phyloP scores from a whole-genome alignment of 2,113 vertebrate genomes.

The Butastur rufipennis region DNA sequence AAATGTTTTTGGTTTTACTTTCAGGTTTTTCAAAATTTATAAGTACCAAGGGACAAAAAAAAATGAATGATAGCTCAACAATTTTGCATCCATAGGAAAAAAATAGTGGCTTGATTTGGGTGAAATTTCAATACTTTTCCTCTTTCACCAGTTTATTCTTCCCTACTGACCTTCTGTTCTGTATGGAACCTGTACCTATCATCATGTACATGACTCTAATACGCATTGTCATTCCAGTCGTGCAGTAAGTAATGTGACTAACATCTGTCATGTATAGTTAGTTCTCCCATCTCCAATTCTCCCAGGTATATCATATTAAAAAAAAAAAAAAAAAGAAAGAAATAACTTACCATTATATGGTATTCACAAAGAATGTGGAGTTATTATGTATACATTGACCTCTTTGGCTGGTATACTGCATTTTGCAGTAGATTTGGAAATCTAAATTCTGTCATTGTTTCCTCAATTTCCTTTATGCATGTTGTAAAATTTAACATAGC shows the following conservation, averaged over 20 bases:
- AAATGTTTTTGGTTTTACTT: background rate
- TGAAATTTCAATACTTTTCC: background rate
- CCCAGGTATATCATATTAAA: background rate
- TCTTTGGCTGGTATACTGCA: background rate
- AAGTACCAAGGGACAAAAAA: background rate
- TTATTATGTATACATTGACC: background rate
- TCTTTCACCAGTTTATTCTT: background rate
- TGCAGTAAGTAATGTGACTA: background rate
- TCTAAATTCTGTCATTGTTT: background rate
- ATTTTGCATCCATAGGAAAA: background rate
- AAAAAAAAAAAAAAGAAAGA: background rate
- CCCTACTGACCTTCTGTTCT: background rate
- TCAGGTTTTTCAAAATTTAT: background rate
- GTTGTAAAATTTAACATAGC: background rate
- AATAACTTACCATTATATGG: background rate
- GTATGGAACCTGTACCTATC: background rate
- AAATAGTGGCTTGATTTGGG: background rate
- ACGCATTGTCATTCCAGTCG: background rate
- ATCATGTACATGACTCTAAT: background rate
- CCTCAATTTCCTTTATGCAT: background rate
- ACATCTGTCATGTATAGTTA: background rate
- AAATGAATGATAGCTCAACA: background rate
- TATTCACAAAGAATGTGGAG: background rate
- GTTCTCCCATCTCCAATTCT: background rate
- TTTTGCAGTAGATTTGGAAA: background rate